Evolutionary conservation across 2,888 invertebrate genomes (phyloP), one percentile per base, ranked within the genome.

Genomic region (Phaonia tiefii): DNA sequence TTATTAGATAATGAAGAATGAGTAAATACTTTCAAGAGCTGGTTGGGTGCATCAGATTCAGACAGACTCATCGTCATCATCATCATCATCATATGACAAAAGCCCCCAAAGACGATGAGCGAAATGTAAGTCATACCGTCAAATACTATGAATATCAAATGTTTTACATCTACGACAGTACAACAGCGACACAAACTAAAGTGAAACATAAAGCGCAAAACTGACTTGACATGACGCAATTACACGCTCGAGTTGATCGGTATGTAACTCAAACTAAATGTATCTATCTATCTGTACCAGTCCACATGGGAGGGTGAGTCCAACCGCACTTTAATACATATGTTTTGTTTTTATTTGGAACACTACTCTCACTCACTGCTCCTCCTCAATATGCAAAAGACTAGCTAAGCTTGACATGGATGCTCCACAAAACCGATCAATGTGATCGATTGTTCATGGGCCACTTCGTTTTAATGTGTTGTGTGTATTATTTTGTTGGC

Each of bases 141-240:
- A 31, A 31, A 31, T 31, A 31, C 4, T 31, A 54, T 11, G 13
- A 54, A 25, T 54, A 54, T 54, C 54, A 54, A 54, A 54, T 54
- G 54, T 54, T 25, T 22, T 17, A 7, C 37, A 1, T 54, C 11
- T 22, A 1, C 25, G 54, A 22, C n/a, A 49, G 20, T n/a, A 63
- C n/a, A 58, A 31, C 13, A 54, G 15, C 15, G 37, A 60, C 31
- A 37, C 7, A 60, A 54, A 79, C 66, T 75, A 75, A 71, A 71
- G 42, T 75, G 46, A 71, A 75, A 80, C 80, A 70, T 65, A 69
- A 20, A 20, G 49, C 49, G 7, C 31, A 31, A 3, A 15, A 8
- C 17, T 20, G 73, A 80, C 70, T 80, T 80, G 73, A 81, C 78
- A 81, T 81, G 81, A 81, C 78, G 81, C 81, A 81, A 81, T 81